A percentile compares a stretch with the other conserved stretches of the same genome.
phyloP scores from a whole-genome alignment of 2,888 invertebrate species.

The Imbricaverruca yamaguchii region DNA sequence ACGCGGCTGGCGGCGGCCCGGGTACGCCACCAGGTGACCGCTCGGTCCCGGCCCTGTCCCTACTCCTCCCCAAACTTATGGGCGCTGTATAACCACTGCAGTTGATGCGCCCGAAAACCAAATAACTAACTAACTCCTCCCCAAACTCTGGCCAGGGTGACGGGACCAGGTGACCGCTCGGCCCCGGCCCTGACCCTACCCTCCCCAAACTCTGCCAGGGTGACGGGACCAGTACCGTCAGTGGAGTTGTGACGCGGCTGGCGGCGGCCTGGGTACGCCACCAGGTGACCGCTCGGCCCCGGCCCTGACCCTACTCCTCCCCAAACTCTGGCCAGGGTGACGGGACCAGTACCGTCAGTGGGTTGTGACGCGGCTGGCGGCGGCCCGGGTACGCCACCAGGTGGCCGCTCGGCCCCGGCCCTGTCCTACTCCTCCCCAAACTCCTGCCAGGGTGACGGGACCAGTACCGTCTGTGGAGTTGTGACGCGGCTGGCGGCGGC shows the following conservation, averaged over 20 bases:
- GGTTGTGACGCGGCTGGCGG: neutral
- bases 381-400: slow-evolving; percentile 12
- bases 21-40: slow-evolving; percentile 18
- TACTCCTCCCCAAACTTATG: too few relatives aligned
- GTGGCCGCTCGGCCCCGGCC: slow-evolving; percentile 16
- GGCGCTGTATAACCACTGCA: too few relatives aligned
- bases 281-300: slow-evolving; percentile 14
- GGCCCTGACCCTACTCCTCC: too few relatives aligned
- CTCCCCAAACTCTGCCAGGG: too few relatives aligned
- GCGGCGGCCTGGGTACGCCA: neutral
- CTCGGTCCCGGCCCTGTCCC: slow-evolving; percentile 1
- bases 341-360: neutral
- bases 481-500: neutral
- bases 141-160: too few relatives aligned
- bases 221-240: too few relatives aligned
- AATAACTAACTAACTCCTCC: too few relatives aligned
- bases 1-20: neutral
- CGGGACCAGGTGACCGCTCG: slow-evolving; percentile 19
- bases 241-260: neutral
- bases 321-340: too few relatives aligned
- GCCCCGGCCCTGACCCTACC: too few relatives aligned
- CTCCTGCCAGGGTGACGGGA: too few relatives aligned
- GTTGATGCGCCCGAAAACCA: too few relatives aligned
- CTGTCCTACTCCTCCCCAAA: too few relatives aligned
- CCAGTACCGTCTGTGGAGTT: neutral